A percentile compares a stretch with the other conserved stretches of the same genome.
phyloP scores from a whole-genome alignment of 2,797 vertebrate species.

The Oreonectes daqikongensis region DNA sequence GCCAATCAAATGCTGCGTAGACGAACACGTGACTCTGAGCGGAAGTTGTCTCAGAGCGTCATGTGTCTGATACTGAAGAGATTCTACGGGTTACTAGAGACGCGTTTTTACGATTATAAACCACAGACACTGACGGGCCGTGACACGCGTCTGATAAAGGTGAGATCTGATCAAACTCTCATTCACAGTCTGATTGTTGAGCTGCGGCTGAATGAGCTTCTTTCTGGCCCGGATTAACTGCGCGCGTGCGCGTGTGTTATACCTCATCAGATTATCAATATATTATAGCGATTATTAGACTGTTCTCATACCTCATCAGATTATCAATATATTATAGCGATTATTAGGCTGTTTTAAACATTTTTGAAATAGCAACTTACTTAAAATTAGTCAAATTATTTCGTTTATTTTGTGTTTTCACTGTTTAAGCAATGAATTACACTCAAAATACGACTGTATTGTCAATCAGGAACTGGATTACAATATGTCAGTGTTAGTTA shows the following conservation, averaged over 20 bases:
- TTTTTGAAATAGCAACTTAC: no score
- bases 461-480: no score
- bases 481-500: no score
- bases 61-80: not conserved
- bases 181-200: not conserved
- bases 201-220: not conserved
- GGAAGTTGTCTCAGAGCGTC: not conserved
- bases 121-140: not conserved
- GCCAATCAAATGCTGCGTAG: not conserved
- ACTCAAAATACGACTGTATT: no score
- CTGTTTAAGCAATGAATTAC: no score
- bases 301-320: no score
- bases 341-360: no score
- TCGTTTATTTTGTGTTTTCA: no score
- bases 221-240: not conserved
- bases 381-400: no score
- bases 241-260: not conserved
- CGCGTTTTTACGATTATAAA: not conserved
- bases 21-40: not conserved
- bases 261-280: no score
- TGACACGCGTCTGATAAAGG: constrained; percentile 1
- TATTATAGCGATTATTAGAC: no score
- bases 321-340: no score
- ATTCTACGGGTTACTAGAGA: not conserved
- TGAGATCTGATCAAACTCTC: not conserved